phyloP scores from a whole-genome alignment of 2,888 invertebrate species.

The Xestia c-nigrum region DNA sequence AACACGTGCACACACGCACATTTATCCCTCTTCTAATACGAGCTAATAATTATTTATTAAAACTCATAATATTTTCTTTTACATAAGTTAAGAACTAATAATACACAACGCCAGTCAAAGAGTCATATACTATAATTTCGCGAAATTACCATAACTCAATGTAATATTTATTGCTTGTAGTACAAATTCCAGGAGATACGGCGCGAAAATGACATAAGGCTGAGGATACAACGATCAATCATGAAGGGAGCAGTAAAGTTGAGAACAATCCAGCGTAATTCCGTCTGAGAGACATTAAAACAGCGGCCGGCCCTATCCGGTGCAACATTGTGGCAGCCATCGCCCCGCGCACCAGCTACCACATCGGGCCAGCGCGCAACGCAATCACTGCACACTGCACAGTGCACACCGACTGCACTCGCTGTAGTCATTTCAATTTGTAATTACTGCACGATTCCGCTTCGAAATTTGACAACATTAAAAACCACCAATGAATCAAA shows the following conservation, averaged over 20 bases:
- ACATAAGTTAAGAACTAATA: conserved; percentile 51
- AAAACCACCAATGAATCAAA: conserved; percentile 57
- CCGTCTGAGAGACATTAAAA: conserved; percentile 90
- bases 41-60: conserved; percentile 63
- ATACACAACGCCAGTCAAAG: conserved; percentile 66
- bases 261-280: conserved; percentile 91
- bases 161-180: conserved; percentile 86
- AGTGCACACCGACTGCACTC: conserved; percentile 26
- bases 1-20: conserved; percentile 52
- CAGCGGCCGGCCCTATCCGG: conserved; percentile 90
- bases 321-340: conserved; percentile 86
- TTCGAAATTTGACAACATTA: conserved; percentile 60
- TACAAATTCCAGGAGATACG: conserved; percentile 87
- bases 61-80: conserved; percentile 55
- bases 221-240: conserved; percentile 90
- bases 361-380: conserved; percentile 4
- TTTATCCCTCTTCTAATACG: conserved; percentile 41
- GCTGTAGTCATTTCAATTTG: conserved; percentile 41
- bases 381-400: conserved; percentile 29
- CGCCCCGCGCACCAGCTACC: conserved; percentile 31
- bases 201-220: conserved; percentile 89
- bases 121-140: conserved; percentile 77
- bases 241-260: conserved; percentile 88
- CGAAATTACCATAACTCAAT: conserved; percentile 86
- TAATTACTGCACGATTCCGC: conserved; percentile 41